Conservation (phyloP, 2,888 invertebrate species). For the Taenaris catops region DNA sequence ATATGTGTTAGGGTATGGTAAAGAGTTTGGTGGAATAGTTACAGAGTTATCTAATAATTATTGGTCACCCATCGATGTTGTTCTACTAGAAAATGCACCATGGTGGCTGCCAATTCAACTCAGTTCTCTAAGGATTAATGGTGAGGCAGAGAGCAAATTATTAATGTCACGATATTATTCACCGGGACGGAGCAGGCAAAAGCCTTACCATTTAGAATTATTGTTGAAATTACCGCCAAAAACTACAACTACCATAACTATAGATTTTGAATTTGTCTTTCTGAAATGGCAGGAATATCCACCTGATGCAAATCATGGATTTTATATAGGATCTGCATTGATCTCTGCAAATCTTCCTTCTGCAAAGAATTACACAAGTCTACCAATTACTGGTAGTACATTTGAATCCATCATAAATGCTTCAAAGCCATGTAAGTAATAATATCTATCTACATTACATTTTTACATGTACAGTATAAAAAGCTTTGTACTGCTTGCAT, state of each 20-base stretch:
- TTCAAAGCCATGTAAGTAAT: slow-evolving; percentile 70
- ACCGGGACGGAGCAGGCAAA: slow-evolving; percentile 91
- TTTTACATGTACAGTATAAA: too few species aligned
- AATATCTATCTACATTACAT: not conserved
- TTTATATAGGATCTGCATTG: slow-evolving; percentile 95
- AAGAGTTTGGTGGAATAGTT: slow-evolving; percentile 94
- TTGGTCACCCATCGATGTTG: slow-evolving; percentile 85
- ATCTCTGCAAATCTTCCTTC: slow-evolving; percentile 88
- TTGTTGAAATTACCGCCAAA: slow-evolving; percentile 88
- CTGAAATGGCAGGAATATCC: slow-evolving; percentile 99
- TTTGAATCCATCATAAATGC: slow-evolving; percentile 84
- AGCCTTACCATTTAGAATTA: slow-evolving; percentile 93
- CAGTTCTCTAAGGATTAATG: slow-evolving; percentile 89
- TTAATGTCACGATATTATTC: slow-evolving; percentile 74
- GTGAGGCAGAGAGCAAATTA: slow-evolving; percentile 78
- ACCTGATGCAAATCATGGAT: slow-evolving; percentile 99
- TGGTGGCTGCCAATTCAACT: slow-evolving; percentile 95
- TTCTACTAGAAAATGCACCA: slow-evolving; percentile 94
- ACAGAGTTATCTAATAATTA: slow-evolving; percentile 91
- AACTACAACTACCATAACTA: slow-evolving; percentile 88
- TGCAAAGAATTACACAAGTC: slow-evolving; percentile 88
- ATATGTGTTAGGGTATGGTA: slow-evolving; percentile 93
- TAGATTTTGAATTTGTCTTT: slow-evolving; percentile 97
- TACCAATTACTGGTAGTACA: slow-evolving; percentile 85
- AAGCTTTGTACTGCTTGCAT: too few species aligned